Conservation (phyloP, 2,113 vertebrate genomes). For the Myotis lucifugus region DNA sequence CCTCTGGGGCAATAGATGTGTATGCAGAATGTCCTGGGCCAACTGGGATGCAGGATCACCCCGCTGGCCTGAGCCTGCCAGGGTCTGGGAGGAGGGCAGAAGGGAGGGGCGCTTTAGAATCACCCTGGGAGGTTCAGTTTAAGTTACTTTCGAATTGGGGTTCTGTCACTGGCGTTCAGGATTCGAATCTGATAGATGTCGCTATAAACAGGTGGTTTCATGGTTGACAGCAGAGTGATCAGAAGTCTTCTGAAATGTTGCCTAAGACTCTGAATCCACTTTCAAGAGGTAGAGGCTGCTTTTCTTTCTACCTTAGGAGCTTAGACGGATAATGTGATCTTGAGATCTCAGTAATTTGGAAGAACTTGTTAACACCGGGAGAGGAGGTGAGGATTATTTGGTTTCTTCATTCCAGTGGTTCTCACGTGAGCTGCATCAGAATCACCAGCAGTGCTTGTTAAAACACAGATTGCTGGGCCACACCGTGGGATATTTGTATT, state of each 20-base stretch:
- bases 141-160: background rate
- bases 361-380: background rate
- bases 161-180: background rate
- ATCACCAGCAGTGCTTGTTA: background rate
- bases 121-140: background rate
- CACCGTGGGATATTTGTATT: background rate
- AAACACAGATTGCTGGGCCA: background rate
- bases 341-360: background rate
- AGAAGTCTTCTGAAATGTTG: background rate
- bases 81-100: too few relatives aligned
- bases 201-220: background rate
- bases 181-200: background rate
- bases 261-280: background rate
- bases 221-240: background rate
- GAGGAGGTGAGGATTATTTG: background rate
- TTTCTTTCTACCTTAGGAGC: background rate
- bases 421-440: background rate
- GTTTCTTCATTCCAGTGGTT: background rate
- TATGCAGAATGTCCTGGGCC: too few relatives aligned
- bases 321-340: background rate
- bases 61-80: too few relatives aligned
- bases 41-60: background rate
- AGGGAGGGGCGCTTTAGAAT: background rate
- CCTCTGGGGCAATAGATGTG: background rate
- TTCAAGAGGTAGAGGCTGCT: background rate